Conservation (phyloP, 2,797 vertebrate species). For the Mormyrus proboscirostris region DNA sequence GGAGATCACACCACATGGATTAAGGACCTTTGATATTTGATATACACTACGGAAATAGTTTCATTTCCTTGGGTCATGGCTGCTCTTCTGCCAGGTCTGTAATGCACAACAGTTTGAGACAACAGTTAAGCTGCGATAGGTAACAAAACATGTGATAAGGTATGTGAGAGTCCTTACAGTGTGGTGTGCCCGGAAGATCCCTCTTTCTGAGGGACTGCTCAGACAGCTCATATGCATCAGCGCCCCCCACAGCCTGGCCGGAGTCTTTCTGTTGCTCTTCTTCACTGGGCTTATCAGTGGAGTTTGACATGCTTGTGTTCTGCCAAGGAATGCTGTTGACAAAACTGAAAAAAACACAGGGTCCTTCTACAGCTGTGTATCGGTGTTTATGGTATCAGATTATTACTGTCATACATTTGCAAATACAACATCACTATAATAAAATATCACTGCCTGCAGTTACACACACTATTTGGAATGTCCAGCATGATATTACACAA, state of each 20-base stretch:
- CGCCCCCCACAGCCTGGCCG: constrained; percentile 41
- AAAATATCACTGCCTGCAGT: not conserved
- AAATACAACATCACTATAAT: not conserved
- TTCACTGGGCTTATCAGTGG: constrained; percentile 57
- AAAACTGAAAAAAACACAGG: not conserved
- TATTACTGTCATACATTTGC: not conserved
- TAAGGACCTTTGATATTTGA: not conserved
- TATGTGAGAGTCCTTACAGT: constrained; percentile 61
- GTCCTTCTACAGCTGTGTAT: not conserved
- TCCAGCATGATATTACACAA: not conserved
- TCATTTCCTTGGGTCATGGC: not conserved
- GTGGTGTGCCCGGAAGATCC: constrained; percentile 54
- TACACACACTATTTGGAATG: not conserved
- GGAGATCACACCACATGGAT: not conserved
- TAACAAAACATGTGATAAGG: not conserved
- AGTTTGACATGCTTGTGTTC: constrained; percentile 73
- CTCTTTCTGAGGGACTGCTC: constrained; percentile 61
- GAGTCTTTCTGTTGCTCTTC: constrained; percentile 53
- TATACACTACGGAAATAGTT: not conserved
- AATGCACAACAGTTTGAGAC: not conserved
- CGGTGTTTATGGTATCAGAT: not conserved
- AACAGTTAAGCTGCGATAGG: not conserved
- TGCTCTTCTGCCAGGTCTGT: not conserved
- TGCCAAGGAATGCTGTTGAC: not conserved
- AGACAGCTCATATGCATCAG: constrained; percentile 44